phyloP scores from a whole-genome alignment of 2,113 vertebrate genomes.

The Serinus canaria region DNA sequence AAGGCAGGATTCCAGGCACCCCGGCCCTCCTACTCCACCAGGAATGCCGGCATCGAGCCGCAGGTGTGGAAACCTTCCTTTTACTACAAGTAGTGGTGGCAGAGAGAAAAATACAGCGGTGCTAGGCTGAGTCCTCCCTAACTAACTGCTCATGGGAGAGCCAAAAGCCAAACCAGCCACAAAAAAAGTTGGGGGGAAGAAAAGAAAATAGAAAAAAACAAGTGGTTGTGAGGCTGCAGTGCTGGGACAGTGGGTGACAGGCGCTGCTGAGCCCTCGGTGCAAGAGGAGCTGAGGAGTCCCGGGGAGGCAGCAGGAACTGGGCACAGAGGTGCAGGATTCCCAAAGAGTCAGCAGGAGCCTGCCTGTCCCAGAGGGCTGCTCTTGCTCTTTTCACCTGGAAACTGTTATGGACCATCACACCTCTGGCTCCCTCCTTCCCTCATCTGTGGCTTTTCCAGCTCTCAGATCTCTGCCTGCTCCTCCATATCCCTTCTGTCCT shows the following conservation, averaged over 20 bases:
- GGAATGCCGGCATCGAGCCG: slow-evolving; percentile 87
- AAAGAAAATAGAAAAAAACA: neutral
- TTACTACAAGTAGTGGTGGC: slow-evolving; percentile 75
- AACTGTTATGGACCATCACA: neutral
- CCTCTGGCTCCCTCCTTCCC: neutral
- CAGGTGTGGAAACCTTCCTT: slow-evolving; percentile 98
- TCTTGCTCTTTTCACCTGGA: slow-evolving; percentile 24
- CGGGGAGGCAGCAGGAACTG: accelerated
- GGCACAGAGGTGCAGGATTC: neutral
- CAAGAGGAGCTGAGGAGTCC: neutral
- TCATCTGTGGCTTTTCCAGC: neutral
- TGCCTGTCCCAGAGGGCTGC: neutral
- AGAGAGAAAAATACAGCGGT: neutral
- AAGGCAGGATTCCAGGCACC: slow-evolving; percentile 81
- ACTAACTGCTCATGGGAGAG: neutral
- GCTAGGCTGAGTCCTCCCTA: neutral
- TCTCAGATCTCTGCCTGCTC: neutral
- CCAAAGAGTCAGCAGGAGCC: neutral
- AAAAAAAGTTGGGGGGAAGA: neutral
- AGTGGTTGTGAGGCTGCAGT: neutral
- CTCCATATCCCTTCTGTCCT: neutral
- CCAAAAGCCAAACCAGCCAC: neutral
- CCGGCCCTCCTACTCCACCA: slow-evolving; percentile 90
- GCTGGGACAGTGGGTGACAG: neutral
- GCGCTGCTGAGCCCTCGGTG: accelerated